These are phyloP conservation scores for Monoplex corrugatus DNA, from an alignment of 2,888 invertebrate species.

Conservation along the genomic window DNA sequence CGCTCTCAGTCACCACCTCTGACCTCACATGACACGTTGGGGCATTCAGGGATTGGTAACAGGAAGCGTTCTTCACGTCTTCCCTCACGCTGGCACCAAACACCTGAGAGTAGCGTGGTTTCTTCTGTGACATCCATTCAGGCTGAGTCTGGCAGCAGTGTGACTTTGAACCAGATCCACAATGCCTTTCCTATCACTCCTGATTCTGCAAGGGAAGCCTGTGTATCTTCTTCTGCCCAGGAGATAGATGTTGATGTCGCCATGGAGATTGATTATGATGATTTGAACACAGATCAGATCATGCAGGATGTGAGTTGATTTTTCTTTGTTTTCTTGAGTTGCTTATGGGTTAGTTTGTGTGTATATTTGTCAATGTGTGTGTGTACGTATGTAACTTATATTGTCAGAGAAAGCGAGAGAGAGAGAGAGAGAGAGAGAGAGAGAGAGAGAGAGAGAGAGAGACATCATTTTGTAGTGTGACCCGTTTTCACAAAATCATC, in stretches of 20 bases:
- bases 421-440: not conserved
- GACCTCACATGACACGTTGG: not conserved
- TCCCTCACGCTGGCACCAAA: not conserved
- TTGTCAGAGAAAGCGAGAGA: too few species aligned
- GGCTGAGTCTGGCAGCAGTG: not conserved
- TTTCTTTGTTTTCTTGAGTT: not conserved
- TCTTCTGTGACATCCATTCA: not conserved
- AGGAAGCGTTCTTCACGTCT: too few species aligned
- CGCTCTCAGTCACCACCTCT: not conserved
- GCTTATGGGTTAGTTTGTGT: not conserved
- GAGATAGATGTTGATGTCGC: not conserved
- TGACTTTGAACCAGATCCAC: not conserved
- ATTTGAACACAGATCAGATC: conserved; percentile 16
- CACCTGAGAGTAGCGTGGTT: not conserved
- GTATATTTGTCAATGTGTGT: not conserved
- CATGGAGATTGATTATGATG: conserved; percentile 36
- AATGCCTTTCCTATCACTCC: conserved; percentile 21
- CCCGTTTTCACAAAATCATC: too few species aligned
- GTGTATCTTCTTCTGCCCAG: not conserved
- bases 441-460: not conserved
- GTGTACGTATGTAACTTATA: not conserved
- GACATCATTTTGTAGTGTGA: not conserved
- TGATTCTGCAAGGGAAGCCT: not conserved
- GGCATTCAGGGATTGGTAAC: too few species aligned
- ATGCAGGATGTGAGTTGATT: conserved; percentile 33